Base-by-base conservation (phyloP, 2,113 vertebrate species). In the Rhea americana region DNA sequence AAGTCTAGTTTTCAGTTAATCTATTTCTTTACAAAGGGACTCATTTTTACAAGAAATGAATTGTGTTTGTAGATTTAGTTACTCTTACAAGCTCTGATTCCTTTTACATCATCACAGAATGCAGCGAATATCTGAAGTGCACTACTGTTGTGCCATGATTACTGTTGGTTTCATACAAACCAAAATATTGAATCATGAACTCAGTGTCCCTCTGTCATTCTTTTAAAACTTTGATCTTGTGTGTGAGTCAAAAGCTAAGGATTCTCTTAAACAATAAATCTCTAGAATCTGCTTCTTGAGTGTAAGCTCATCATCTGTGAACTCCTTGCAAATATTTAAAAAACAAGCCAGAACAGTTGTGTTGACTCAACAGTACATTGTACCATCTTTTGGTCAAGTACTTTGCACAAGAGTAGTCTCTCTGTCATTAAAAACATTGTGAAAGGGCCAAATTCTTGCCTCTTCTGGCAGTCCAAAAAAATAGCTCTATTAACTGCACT, bases 331-430 rank as follows among this genome's bases (percentile, higher is more conserved):
- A 92, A 91, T 81, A 88, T 89, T 90, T 90, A 18, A 85, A 77
- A 91, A 93, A 62, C 90, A 96, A 92, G 92, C 77, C 66, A 65
- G 90, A 92, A 72, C 65, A 92, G 77, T 89, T 67, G 82, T 59
- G 76, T 83, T 93, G 83, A 93, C 70, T 90, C 83, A 82, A 9
- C 11, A n/a, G 80, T 47, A 88, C n/a, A 25, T 73, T 72, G 32
- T 28, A 81, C 18, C 65, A 86, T 76, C 65, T 84, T 81, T 77
- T 0, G 1, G 48, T 43, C 90, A 84, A 51, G 73, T 81, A 84
- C 47, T 22, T 30, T 47, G 71, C 71, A 24, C 41, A 78, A 39
- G 37, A 62, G 47, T 30, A 70, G 74, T 43, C 41, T 83, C 50
- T 66, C 55, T 63, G 67, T 15, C 24, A 9, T 37, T 68, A 51